Conservation (phyloP, 2,888 invertebrate genomes). For the Drosophila cracens region DNA sequence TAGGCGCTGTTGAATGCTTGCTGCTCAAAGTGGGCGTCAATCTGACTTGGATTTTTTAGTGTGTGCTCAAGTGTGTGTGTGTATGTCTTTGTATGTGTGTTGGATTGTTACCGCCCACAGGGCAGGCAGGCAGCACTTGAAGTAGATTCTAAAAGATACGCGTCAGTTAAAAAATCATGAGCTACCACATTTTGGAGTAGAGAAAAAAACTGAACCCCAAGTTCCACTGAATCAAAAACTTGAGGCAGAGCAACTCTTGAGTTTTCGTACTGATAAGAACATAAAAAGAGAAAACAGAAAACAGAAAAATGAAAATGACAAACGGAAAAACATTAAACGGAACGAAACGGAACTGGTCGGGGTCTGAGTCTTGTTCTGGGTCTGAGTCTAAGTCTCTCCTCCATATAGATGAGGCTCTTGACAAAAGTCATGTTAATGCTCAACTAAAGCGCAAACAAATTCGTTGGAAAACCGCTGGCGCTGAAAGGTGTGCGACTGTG, state of each 20-base stretch:
- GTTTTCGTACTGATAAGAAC: conserved; percentile 47
- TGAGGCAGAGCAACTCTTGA: conserved; percentile 40
- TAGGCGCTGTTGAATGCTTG: conserved; percentile 68
- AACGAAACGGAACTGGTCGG: conserved; percentile 23
- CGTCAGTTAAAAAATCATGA: conserved; percentile 3
- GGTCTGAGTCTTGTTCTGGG: background rate
- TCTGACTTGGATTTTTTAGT: conserved; percentile 41
- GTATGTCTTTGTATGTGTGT: conserved; percentile 10
- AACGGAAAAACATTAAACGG: conserved; percentile 37
- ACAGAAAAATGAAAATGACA: conserved; percentile 29
- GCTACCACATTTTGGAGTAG: conserved; percentile 33
- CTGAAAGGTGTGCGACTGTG: conserved; percentile 51
- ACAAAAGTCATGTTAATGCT: conserved; percentile 70
- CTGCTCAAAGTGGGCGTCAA: conserved; percentile 59
- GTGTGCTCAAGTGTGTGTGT: conserved; percentile 2
- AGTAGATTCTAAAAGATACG: conserved; percentile 35
- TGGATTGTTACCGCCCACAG: conserved; percentile 48
- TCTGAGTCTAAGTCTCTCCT: background rate
- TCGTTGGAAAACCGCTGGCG: conserved; percentile 68
- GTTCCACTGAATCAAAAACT: conserved; percentile 10
- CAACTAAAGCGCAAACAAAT: conserved; percentile 71
- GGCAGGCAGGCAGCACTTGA: conserved; percentile 38
- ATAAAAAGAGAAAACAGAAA: conserved; percentile 17
- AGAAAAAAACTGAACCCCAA: conserved; percentile 1
- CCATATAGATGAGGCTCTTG: conserved; percentile 7